These are phyloP conservation scores for Hipparchia semele DNA, from an alignment of 2,888 invertebrate species.

Conservation along the genomic window DNA sequence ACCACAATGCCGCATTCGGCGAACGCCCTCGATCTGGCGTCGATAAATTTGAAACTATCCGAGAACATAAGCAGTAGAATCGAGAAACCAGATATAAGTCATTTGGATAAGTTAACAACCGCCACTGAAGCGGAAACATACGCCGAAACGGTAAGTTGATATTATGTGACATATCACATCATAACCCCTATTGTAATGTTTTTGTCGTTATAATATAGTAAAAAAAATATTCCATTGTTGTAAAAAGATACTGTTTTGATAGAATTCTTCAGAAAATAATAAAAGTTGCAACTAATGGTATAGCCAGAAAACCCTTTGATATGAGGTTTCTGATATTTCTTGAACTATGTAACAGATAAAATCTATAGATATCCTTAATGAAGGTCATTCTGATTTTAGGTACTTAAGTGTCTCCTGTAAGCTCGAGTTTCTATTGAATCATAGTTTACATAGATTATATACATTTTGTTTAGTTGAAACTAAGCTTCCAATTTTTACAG, in stretches of 20 bases:
- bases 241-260: not conserved
- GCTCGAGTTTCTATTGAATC: too few relatives aligned
- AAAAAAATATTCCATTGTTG: not conserved
- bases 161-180: not conserved
- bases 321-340: too few relatives aligned
- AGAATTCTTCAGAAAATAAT: too few relatives aligned
- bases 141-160: conserved; percentile 82
- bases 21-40: conserved; percentile 85
- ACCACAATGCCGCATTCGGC: conserved; percentile 77
- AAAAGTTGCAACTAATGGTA: too few relatives aligned
- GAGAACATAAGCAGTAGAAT: conserved; percentile 81
- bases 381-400: too few relatives aligned
- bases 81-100: conserved; percentile 71
- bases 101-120: conserved; percentile 61
- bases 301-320: too few relatives aligned
- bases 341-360: too few relatives aligned
- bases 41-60: conserved; percentile 84
- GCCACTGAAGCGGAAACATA: conserved; percentile 82
- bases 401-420: too few relatives aligned
- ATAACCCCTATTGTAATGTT: not conserved
- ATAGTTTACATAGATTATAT: too few relatives aligned
- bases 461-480: too few relatives aligned
- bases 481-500: too few relatives aligned
- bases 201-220: not conserved
- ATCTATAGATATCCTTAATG: too few relatives aligned